These are phyloP conservation scores for Tetranychus truncatus DNA, from an alignment of 2,888 invertebrate species.

Conservation along the genomic window DNA sequence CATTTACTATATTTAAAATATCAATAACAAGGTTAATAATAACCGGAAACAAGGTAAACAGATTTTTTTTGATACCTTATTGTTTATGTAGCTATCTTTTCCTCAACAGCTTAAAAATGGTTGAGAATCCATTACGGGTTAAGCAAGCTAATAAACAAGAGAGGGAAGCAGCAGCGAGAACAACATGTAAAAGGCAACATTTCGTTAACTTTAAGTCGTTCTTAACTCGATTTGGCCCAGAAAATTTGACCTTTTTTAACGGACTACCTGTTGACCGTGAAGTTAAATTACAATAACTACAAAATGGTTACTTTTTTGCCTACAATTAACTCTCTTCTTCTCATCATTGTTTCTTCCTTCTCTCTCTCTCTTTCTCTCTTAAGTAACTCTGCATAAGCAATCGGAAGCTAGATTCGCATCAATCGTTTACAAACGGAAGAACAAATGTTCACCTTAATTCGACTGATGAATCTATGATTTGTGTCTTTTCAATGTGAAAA, in stretches of 20 bases:
- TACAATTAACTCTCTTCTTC: not conserved
- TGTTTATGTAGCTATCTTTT: not conserved
- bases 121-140: not conserved
- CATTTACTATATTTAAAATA: no score
- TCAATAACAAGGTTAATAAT: not conserved
- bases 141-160: not conserved
- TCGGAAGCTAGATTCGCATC: not conserved
- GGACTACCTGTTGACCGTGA: constrained; percentile 1
- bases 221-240: not conserved
- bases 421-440: not conserved
- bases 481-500: no score
- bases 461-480: not conserved
- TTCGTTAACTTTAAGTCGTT: no score
- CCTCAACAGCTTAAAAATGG: not conserved
- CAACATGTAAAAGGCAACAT: no score
- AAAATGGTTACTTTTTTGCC: not conserved
- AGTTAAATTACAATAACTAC: not conserved
- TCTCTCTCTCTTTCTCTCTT: not conserved
- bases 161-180: no score
- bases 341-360: not conserved
- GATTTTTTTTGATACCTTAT: not conserved
- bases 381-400: not conserved
- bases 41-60: not conserved
- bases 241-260: not conserved
- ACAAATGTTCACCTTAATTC: not conserved